Evolutionary conservation across 2,113 vertebrate species (phyloP).

Genomic region (Athene noctua): DNA sequence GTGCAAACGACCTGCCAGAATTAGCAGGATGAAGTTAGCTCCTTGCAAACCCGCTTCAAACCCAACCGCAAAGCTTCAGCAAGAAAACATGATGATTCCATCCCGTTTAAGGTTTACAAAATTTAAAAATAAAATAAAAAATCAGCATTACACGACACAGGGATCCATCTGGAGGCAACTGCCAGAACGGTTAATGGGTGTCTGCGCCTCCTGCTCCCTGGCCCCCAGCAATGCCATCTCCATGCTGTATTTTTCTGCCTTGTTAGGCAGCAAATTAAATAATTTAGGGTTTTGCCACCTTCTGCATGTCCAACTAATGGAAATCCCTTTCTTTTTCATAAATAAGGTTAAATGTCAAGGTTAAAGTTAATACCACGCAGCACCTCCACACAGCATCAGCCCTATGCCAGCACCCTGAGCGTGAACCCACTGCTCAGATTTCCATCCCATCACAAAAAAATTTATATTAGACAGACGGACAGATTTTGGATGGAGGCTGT

Average conservation of each 20-base stretch:
- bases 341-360: not conserved
- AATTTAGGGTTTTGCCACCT: not conserved
- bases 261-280: not conserved
- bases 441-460: not conserved
- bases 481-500: not conserved
- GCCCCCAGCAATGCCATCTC: not conserved
- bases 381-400: not conserved
- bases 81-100: not conserved
- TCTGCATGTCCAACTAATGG: not conserved
- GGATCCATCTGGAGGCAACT: not conserved
- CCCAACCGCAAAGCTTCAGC: accelerated
- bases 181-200: not conserved
- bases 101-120: not conserved
- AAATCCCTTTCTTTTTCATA: not conserved
- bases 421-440: accelerated
- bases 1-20: not conserved
- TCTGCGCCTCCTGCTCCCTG: accelerated
- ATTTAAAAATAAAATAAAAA: not conserved
- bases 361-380: not conserved
- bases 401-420: not conserved
- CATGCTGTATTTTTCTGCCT: not conserved
- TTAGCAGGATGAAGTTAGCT: not conserved
- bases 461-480: not conserved
- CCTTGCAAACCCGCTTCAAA: not conserved
- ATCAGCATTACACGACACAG: not conserved